phyloP scores from a whole-genome alignment of 2,797 vertebrate genomes.

The Rousettus madagascariensis region DNA sequence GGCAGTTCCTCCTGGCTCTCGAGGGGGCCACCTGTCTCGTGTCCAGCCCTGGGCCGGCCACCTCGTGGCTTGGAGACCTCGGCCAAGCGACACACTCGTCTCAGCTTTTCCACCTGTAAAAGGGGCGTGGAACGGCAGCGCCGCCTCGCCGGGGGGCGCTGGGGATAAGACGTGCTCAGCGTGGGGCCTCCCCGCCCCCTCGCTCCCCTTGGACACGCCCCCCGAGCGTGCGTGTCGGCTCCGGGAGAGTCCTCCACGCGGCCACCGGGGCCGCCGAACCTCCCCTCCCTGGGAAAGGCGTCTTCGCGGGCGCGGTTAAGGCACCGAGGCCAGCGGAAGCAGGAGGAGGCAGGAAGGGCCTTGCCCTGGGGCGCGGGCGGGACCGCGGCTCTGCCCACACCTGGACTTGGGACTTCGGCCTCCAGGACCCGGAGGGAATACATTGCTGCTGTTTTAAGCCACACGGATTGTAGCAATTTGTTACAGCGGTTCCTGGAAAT shows the following conservation, averaged over 20 bases:
- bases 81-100: neutral
- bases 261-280: neutral
- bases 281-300: neutral
- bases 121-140: rapidly evolving
- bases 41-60: neutral
- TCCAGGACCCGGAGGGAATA: neutral
- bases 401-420: neutral
- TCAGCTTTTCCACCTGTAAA: neutral
- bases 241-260: rapidly evolving
- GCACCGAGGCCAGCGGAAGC: too few relatives aligned
- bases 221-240: too few relatives aligned
- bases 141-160: rapidly evolving
- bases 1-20: neutral
- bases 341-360: rapidly evolving
- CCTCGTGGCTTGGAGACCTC: neutral
- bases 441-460: neutral
- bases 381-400: rapidly evolving
- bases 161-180: neutral
- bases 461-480: rapidly evolving
- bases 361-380: rapidly evolving
- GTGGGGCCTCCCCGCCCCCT: rapidly evolving
- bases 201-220: neutral
- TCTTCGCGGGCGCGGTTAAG: neutral
- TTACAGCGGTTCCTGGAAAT: neutral
- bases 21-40: rapidly evolving